Evolutionary conservation across 2,113 vertebrate genomes (phyloP), one percentile per base, ranked within the genome.

Genomic region (Piprites chloris): DNA sequence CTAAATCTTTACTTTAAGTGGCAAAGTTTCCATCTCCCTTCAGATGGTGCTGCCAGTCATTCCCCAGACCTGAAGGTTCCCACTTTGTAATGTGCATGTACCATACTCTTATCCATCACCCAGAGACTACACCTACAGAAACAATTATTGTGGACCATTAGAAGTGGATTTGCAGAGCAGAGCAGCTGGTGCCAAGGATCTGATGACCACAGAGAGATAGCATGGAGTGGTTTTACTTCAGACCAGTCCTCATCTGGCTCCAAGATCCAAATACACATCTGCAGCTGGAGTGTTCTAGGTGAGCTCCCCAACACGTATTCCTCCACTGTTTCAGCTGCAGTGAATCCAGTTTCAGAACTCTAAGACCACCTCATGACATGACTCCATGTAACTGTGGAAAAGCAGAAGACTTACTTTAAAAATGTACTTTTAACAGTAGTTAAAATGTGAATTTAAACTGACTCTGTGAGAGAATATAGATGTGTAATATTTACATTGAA

Each of bases 21-120:
- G 35, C 30, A 44, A 67, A 55, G 62, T 85, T 92, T 89, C 63
- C 37, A 22, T 56, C 20, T 74, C 63, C 83, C 33, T 88, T 79
- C 90, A 92, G 85, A 65, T 89, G 61, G 55, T 88, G 46, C 83
- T 95, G 72, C 50, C 83, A 89, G 86, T 95, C 79, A 94, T 73
- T 88, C 3, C 26, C 14, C 42, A 89, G 76, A 89, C 68, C 62
- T 80, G 7, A 93, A 90, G 72, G 39, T 39, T 94, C 39, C n/a
- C 46, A 35, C 63, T 80, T 82, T 80, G 68, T 65, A 73, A 69
- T 58, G 44, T 58, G 30, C n/a, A 1, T 79, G 14, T 26, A 30
- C 22, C 76, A 9, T 50, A 24, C 37, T 92, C 55, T 87, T 82
- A 85, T 65, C 69, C 66, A 42, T 69, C 75, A 66, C 46, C 65